A percentile compares a stretch with the other conserved stretches of the same genome.
Conservation (phyloP, 2,888 invertebrate species). For the Leucoptera coffeella region DNA sequence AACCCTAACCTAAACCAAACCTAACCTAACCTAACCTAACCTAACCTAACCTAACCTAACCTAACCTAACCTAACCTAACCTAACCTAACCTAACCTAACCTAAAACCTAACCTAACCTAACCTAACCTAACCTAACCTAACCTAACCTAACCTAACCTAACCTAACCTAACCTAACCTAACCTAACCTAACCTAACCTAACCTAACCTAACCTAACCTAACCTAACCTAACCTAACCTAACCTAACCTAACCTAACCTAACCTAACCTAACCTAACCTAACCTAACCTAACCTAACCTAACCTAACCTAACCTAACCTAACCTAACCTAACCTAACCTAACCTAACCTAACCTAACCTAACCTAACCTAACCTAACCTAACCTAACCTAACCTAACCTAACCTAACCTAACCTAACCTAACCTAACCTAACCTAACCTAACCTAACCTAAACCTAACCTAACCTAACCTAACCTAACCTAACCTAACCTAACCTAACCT, state of each 20-base stretch:
- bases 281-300: constrained; percentile 10
- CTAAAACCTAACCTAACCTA: too few relatives aligned
- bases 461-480: constrained; percentile 9
- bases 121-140: constrained; percentile 10
- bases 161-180: constrained; percentile 8
- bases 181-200: constrained; percentile 8
- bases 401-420: constrained; percentile 3
- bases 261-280: constrained; percentile 6
- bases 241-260: too few relatives aligned
- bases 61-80: constrained; percentile 11
- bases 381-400: constrained; percentile 9
- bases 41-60: constrained; percentile 8
- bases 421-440: constrained; percentile 9
- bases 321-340: constrained; percentile 9
- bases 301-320: constrained; percentile 9
- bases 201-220: constrained; percentile 7
- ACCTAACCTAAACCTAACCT: too few relatives aligned
- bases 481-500: constrained; percentile 9
- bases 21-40: constrained; percentile 6
- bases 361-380: constrained; percentile 8
- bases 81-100: too few relatives aligned
- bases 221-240: constrained; percentile 6
- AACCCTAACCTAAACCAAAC: too few relatives aligned
- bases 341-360: constrained; percentile 8
- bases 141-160: constrained; percentile 11